Base-by-base conservation (phyloP, 2,888 invertebrate species). In the Epinotia brunnichana region DNA sequence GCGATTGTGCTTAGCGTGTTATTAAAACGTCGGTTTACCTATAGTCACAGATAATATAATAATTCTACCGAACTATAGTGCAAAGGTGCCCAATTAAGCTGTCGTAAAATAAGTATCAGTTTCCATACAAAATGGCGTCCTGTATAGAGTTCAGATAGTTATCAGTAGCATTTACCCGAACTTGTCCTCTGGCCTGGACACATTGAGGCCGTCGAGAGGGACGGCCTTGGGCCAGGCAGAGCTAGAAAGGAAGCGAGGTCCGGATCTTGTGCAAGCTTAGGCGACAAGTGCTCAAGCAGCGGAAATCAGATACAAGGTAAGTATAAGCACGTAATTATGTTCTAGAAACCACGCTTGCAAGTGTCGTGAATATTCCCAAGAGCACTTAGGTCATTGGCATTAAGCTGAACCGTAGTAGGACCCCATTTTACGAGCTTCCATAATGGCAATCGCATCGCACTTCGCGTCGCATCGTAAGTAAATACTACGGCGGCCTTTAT, bases 201-300 rank as follows among this genome's bases (percentile, higher is more conserved):
- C 10, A 61, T 51, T 60, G 61, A 74, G 64, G 74, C 21, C 60
- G 48, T 66, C 39, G 68, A 73, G 57, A 29, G 73, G 73, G 17
- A 66, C 60, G 72, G 59, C 72, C 74, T 72, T 74, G 72, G 60
- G 35, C 48, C 48, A 11, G 44, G 17, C 11, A 24, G 53, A 24
- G 60, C 74, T 77, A 77, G 80, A 81, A 80, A 74, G 81, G 79
- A 77, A 76, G 70, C 72, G 63, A 48, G 51, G 68, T 53, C 71
- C 64, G 73, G 74, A 74, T 70, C 73, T 76, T 76, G 70, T 61
- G 70, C 69, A 70, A 76, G 48, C 63, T 21, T 51, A 62, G 24
- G 63, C 66, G 63, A 70, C 74, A 73, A 67, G 67, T 74, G 61
- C 48, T 53, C 48, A 72, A 61, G 44, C 56, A 41, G 15, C 54